phyloP scores from a whole-genome alignment of 2,797 vertebrate species.

The Anolis apletophallus region DNA sequence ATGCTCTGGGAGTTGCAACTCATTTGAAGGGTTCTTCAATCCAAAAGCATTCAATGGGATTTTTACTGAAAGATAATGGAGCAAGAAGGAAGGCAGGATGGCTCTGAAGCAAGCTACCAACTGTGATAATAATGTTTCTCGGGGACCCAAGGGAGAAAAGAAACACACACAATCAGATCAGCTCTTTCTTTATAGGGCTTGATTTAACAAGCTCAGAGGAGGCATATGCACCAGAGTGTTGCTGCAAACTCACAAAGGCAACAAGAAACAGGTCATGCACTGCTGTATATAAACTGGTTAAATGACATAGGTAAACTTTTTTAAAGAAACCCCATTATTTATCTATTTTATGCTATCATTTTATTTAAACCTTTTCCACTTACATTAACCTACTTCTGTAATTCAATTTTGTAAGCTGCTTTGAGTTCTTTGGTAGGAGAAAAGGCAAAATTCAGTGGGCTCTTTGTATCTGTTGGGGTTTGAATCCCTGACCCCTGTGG shows the following conservation, averaged over 20 bases:
- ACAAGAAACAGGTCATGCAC: neutral
- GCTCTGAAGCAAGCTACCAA: neutral
- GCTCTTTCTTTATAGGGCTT: neutral
- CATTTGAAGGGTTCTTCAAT: neutral
- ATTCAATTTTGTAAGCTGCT: neutral
- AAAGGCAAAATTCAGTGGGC: too few relatives aligned
- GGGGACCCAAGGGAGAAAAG: neutral
- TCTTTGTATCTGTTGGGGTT: too few relatives aligned
- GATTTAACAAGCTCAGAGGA: constrained; percentile 1
- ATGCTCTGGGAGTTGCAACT: neutral
- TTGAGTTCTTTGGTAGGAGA: neutral
- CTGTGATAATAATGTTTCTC: neutral
- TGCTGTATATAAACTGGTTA: neutral
- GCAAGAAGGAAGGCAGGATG: neutral
- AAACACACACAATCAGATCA: neutral
- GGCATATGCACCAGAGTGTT: neutral
- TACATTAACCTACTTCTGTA: neutral
- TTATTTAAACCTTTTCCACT: neutral
- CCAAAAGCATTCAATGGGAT: neutral
- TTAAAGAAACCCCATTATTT: neutral
- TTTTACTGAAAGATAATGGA: constrained; percentile 2
- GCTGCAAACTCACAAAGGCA: neutral
- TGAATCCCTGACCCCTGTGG: too few relatives aligned
- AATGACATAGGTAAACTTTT: neutral
- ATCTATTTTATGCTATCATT: neutral